Conservation (phyloP, 2,888 invertebrate species). For the Phyto melanocephala region DNA sequence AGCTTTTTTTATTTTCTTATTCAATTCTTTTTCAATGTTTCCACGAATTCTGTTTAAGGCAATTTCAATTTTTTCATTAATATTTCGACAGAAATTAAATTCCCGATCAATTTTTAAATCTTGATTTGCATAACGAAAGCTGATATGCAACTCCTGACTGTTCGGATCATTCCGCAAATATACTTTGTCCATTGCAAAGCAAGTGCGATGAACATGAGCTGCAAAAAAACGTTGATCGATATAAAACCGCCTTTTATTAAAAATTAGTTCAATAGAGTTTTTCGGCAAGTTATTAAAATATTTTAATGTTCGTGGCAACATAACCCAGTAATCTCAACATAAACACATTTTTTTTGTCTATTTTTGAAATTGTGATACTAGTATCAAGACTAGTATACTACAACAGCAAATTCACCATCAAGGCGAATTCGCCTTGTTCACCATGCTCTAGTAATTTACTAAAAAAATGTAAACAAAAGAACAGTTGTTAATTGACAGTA, state of each 20-base stretch:
- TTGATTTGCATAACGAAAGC: conserved; percentile 80
- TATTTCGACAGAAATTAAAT: conserved; percentile 86
- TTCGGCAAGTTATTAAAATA: background rate
- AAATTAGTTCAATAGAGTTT: background rate
- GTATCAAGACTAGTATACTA: too few species aligned
- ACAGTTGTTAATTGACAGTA: too few species aligned
- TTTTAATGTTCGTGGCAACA: conserved; percentile 18
- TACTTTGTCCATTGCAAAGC: conserved; percentile 81
- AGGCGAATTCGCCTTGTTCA: too few species aligned
- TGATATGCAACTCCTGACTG: conserved; percentile 80
- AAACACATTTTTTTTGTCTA: conserved; percentile 1
- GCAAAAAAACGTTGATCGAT: conserved; percentile 21
- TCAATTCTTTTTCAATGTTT: conserved; percentile 83
- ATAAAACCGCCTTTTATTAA: background rate
- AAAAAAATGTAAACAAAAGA: too few species aligned
- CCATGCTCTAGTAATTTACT: too few species aligned
- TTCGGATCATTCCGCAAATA: conserved; percentile 81
- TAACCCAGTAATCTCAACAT: conserved; percentile 9
- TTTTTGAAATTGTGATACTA: too few species aligned
- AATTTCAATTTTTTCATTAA: conserved; percentile 82
- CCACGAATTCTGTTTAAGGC: conserved; percentile 82
- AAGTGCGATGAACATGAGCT: conserved; percentile 61
- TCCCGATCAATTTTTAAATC: conserved; percentile 81
- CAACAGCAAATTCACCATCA: too few species aligned
- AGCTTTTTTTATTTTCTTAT: conserved; percentile 78